Conservation (phyloP, 2,797 vertebrate genomes). For the Falco novaeseelandiae region DNA sequence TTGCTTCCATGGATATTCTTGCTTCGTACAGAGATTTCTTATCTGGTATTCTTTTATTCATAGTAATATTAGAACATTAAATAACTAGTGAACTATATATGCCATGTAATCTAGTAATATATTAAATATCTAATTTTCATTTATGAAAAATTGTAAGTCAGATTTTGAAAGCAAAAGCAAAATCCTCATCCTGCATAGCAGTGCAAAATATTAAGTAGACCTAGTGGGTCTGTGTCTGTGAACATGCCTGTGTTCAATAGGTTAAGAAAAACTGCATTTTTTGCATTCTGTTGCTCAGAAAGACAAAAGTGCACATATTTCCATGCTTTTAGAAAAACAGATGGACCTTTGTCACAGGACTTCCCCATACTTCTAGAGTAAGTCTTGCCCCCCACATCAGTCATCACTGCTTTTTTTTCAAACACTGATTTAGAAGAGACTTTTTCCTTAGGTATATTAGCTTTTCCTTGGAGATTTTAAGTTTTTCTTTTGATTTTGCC, state of each 20-base stretch:
- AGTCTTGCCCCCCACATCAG: not conserved
- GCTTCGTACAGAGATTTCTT: conserved; percentile 76
- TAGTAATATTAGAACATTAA: not conserved
- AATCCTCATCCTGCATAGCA: not conserved
- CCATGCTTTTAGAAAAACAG: not conserved
- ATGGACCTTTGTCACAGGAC: not conserved
- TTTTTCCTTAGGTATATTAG: not conserved
- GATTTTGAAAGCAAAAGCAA: not conserved
- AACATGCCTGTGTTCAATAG: not conserved
- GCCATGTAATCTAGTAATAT: not conserved
- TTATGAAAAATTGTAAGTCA: not conserved
- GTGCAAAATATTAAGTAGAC: not conserved
- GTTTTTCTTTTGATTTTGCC: not conserved
- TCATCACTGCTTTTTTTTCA: not conserved
- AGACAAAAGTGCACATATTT: not conserved
- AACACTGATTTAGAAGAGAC: not conserved
- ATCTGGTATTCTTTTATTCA: conserved; percentile 70
- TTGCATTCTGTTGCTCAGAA: not conserved
- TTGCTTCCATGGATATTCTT: conserved; percentile 76
- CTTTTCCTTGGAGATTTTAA: not conserved
- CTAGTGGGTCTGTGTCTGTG: not conserved
- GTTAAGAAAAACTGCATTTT: not conserved
- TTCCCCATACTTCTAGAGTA: not conserved
- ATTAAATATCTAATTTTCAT: not conserved
- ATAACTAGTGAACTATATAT: not conserved